Evolutionary conservation across 2,797 vertebrate species (phyloP), one percentile per base, ranked within the genome.

Genomic region (Eutrigla gurnardus): DNA sequence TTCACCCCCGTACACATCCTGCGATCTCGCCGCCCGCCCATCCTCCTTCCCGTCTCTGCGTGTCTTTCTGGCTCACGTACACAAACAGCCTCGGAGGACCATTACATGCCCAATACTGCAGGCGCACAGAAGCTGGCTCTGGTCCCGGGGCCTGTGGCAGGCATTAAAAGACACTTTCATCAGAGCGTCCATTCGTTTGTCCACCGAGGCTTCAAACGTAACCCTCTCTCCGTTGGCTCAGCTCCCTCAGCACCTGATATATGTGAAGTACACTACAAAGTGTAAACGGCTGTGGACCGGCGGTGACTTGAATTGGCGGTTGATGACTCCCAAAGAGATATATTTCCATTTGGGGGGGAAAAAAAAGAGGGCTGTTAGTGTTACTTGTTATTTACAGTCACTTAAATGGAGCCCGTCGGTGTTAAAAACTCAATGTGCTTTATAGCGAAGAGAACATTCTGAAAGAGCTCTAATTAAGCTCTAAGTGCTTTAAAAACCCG

Each of bases 381-480:
- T 65, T 60, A 54, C 70, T 73, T 78, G 52, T 83, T 82, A 66
- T 70, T 66, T 59, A 70, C 53, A 42, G 62, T 66, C 73, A 54
- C 64, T 76, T 60, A 60, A 77, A 75, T 18, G 14, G 33, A 47
- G 61, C 33, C 66, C 50, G 65, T 59, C 68, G 39, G 9, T 7
- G 69, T 60, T 70, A 39, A 1, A 25, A 12, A 73, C 53, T 57
- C 45, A 25, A 17, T 59, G 59, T 70, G 12, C 46, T 69, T 55
- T 61, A 54, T 18, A 73, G 40, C 25, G 40, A 52, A 66, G 36
- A 49, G 50, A 18, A 33, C 47, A 59, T n/a, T 75, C 42, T 76
- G 62, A 86, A 81, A 75, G 73, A 52, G 65, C 65, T 47, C 64
- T 65, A 77, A 85, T 89, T 81, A 57, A 66, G 63, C 77, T 73